phyloP scores from a whole-genome alignment of 2,888 invertebrate species.

The Pseudoips prasinana region DNA sequence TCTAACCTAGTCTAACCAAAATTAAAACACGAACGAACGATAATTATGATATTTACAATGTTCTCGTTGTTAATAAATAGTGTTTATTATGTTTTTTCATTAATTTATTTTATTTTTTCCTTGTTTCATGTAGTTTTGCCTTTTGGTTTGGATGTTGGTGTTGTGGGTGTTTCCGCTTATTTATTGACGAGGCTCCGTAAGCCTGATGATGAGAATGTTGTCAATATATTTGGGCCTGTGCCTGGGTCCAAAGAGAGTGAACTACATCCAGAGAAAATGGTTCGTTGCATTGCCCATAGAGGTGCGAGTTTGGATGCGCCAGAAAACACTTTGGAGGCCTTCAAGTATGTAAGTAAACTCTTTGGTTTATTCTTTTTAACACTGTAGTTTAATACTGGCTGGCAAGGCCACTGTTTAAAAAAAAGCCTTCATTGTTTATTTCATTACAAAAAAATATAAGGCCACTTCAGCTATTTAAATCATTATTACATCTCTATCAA shows the following conservation, averaged over 20 bases:
- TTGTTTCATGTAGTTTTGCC: constrained; percentile 67
- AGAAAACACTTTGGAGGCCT: constrained; percentile 89
- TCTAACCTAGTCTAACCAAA: constrained; percentile 40
- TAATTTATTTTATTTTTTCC: constrained; percentile 47
- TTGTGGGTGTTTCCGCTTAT: constrained; percentile 59
- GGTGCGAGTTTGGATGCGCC: constrained; percentile 90
- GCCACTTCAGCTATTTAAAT: too few species aligned
- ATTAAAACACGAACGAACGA: constrained; percentile 55
- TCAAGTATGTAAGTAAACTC: constrained; percentile 82
- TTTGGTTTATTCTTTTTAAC: not conserved
- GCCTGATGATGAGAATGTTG: constrained; percentile 60
- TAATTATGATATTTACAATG: constrained; percentile 57
- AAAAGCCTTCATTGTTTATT: too few species aligned
- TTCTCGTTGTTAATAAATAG: constrained; percentile 46
- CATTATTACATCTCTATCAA: too few species aligned
- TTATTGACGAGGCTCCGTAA: constrained; percentile 58
- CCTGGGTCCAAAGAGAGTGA: constrained; percentile 67
- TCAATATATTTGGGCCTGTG: constrained; percentile 80
- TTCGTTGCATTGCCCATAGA: constrained; percentile 87
- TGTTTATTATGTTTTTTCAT: constrained; percentile 46
- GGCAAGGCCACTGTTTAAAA: too few species aligned
- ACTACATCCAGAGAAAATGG: constrained; percentile 63
- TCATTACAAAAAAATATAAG: too few species aligned
- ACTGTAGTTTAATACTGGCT: not conserved
- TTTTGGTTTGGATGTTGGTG: constrained; percentile 61